Base-by-base conservation (phyloP, 2,888 invertebrate genomes). In the Limnephilus auricula region DNA sequence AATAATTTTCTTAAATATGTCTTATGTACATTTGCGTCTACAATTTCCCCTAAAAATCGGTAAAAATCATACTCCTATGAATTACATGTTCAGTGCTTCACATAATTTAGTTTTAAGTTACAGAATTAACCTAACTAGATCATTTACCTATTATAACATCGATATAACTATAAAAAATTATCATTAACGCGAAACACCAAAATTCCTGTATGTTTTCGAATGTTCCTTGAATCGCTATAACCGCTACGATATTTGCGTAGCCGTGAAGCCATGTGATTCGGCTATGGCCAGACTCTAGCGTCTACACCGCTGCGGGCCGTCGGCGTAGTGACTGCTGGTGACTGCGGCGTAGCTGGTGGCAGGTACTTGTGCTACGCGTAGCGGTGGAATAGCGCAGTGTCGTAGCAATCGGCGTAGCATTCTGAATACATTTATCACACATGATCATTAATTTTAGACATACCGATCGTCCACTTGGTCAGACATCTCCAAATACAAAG, bases 371-470 rank as follows among this genome's bases (percentile, higher is more conserved):
- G 25, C 65, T 91, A 90, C 89, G 87, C 87, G 79, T 90, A 78
- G 85, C 79, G 79, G 85, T 87, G 45, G 45, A 87, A 65, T 30
- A 65, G 25, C 10, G 6, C 92, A 92, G 87, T 78, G 89, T 90
- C 83, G 90, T 65, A 65, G 25, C 0, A 10, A n/a, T n/a, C 1
- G 18, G 15, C 18, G 25, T 65, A n/a, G 25, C 9, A 9, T 2
- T 25, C 5, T 65, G 18, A 3, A 5, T 9, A n/a, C n/a, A 65
- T 65, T n/a, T 65, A 65, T 65, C 65, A 65, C 65, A 25, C 9
- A 3, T 12, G 13, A 45, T 15, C 0, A 15, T 45, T 15, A 1
- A 45, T 13, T 45, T 45, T 3, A 15, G 15, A 15, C 15, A 45
- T 45, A n/a, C n/a, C n/a, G n/a, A n/a, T n/a, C n/a, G n/a, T n/a